These are phyloP conservation scores for Pogonomyrmex barbatus DNA, from an alignment of 1,140 invertebrate species.

Conservation along the genomic window DNA sequence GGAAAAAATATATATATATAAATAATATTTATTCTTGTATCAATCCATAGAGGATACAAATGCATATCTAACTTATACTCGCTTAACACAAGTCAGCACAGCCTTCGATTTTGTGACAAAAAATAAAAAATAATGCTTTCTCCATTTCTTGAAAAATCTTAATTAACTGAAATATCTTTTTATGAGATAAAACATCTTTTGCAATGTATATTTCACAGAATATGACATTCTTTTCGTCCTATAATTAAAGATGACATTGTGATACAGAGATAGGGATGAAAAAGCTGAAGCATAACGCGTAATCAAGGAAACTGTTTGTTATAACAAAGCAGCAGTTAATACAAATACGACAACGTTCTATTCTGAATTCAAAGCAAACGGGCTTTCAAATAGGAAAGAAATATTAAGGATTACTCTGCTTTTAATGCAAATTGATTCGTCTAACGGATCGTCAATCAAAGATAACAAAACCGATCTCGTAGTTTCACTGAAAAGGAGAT, in stretches of 20 bases:
- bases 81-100: too few species aligned
- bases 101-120: background rate
- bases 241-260: slow-evolving; percentile 14
- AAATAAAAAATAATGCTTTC: background rate
- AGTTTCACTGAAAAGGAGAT: slow-evolving; percentile 35
- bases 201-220: background rate
- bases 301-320: background rate
- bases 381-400: background rate
- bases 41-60: too few species aligned
- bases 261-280: background rate
- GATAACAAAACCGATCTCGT: slow-evolving; percentile 18
- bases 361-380: background rate
- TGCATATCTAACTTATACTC: too few species aligned
- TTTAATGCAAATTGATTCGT: slow-evolving; percentile 20
- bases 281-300: background rate
- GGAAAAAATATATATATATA: too few species aligned
- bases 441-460: background rate
- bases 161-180: background rate
- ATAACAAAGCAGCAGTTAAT: background rate
- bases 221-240: background rate
- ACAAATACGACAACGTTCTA: background rate
- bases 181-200: background rate
- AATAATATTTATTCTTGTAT: too few species aligned
- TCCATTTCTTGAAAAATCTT: background rate
- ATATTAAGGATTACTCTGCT: background rate